These are phyloP conservation scores for Heliocidaris tuberculata DNA, from an alignment of 35 echinoderm and acorn worm genomes.

Conservation along the genomic window DNA sequence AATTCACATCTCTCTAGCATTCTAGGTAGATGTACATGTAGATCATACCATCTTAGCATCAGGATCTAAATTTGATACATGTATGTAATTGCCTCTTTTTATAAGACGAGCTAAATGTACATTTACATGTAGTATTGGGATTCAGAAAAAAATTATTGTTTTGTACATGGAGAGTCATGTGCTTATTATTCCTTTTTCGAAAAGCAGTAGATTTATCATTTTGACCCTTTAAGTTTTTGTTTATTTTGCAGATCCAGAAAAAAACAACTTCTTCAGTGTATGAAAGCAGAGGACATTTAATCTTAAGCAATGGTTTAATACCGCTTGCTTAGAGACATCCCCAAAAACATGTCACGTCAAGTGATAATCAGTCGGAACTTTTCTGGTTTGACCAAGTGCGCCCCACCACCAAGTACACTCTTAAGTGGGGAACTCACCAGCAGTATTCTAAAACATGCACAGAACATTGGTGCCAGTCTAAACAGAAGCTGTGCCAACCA, in stretches of 20 bases:
- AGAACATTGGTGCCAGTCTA: constrained; percentile 10
- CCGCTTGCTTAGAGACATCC: neutral
- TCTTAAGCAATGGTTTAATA: neutral
- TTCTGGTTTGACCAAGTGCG: constrained; percentile 17
- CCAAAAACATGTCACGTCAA: neutral
- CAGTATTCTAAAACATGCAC: constrained; percentile 44
- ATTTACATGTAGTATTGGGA: too few relatives aligned
- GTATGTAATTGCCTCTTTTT: too few relatives aligned
- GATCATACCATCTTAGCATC: too few relatives aligned
- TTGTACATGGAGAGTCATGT: too few relatives aligned
- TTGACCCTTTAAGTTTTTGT: neutral
- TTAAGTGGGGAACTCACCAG: constrained; percentile 6
- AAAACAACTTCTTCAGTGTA: neutral
- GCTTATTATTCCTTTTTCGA: neutral
- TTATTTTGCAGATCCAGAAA: neutral
- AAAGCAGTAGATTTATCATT: neutral
- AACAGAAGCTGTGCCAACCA: neutral
- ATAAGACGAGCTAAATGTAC: too few relatives aligned
- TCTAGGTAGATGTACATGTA: too few relatives aligned
- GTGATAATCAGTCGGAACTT: neutral
- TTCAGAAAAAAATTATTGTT: too few relatives aligned
- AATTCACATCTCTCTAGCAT: too few relatives aligned
- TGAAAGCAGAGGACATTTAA: neutral
- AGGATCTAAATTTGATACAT: too few relatives aligned
- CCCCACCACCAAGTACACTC: neutral